Conservation (phyloP, 2,888 invertebrate species). For the Polyommatus iphigenia region DNA sequence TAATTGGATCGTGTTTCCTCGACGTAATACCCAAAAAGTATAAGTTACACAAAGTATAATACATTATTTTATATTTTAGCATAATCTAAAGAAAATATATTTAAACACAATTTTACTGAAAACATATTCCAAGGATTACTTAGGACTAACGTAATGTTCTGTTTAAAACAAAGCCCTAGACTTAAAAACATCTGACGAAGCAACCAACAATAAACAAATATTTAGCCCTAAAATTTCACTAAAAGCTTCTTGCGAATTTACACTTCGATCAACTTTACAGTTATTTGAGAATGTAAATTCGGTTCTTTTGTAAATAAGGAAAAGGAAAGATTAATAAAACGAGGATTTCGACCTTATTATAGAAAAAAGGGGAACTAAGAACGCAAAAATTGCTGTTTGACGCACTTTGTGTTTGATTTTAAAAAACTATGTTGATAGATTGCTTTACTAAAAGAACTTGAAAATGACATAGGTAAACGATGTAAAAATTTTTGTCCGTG, state of each 20-base stretch:
- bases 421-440: not conserved
- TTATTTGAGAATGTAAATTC: not conserved
- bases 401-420: not conserved
- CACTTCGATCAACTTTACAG: not conserved
- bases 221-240: not conserved
- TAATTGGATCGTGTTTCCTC: conserved; percentile 5
- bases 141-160: too few species aligned
- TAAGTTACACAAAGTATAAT: not conserved
- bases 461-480: not conserved
- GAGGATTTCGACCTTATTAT: not conserved
- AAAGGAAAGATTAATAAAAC: not conserved
- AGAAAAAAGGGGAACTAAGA: not conserved
- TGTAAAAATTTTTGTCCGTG: not conserved
- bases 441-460: not conserved
- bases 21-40: not conserved
- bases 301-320: not conserved
- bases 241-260: not conserved
- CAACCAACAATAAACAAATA: not conserved
- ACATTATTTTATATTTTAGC: not conserved
- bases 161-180: not conserved
- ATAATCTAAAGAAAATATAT: too few species aligned
- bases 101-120: too few species aligned
- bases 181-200: not conserved
- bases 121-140: too few species aligned
- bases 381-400: not conserved